Base-by-base conservation (phyloP, 2,888 invertebrate species). In the Xestia ashworthii region DNA sequence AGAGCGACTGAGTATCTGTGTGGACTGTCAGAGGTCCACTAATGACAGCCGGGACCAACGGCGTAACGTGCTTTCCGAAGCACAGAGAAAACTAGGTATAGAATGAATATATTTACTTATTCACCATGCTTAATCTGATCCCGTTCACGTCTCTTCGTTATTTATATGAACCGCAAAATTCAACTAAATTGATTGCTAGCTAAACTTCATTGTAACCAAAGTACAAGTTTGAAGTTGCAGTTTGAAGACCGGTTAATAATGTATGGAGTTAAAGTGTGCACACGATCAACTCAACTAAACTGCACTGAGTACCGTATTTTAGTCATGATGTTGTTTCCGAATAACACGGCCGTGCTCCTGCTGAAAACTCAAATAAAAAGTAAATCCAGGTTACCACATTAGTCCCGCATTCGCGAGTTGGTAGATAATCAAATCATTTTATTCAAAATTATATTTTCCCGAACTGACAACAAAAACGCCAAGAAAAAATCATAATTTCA, bases 221-320 rank as follows among this genome's bases (percentile, higher is more conserved):
- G 14, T 58, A 60, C 55, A 25, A 32, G 48, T 65, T n/a, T n/a
- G n/a, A n/a, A n/a, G n/a, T n/a, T n/a, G 22, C 60, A 60, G 80
- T 48, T 70, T 64, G 71, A 68, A 71, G 25, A 46, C 25, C 16
- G 53, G 9, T 65, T 69, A 81, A 76, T 81, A 60, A 60, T 81
- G n/a, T 55, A 76, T 48, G 16, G 53, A 44, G 64, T 65, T 22
- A 46, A 76, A 68, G 32, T 60, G 32, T 79, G 3, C 25, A 48
- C 19, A 46, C 55, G 11, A 41, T 60, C 19, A 60, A 60, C 6
- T 25, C 9, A 22, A 53, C 53, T 53, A 22, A n/a, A 46, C 46
- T 38, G 9, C 19, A n/a, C 38, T 5, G 11, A 25, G 19, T 3
- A 14, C 22, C 22, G 53, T 67, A 44, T 9, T 60, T 73, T 50